Evolutionary conservation across 2,888 invertebrate species (phyloP).

Genomic region (Pterostichus madidus): DNA sequence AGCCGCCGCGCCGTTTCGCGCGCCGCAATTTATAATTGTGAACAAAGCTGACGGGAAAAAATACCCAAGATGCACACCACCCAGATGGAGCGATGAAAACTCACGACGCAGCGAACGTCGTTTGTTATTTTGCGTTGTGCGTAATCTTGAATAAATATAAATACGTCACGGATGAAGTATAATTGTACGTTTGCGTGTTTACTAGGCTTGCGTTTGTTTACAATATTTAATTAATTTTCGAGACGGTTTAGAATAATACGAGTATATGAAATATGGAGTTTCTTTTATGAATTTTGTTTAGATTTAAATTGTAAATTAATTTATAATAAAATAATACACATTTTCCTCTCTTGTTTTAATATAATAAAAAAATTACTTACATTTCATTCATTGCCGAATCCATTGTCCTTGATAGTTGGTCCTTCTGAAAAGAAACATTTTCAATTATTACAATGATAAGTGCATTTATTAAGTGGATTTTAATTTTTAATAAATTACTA

Average conservation of each 20-base stretch:
- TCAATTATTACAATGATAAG: too few relatives aligned
- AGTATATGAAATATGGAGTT: neutral
- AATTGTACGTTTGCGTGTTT: neutral
- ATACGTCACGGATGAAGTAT: neutral
- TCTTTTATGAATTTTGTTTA: too few relatives aligned
- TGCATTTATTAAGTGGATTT: too few relatives aligned
- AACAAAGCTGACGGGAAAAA: constrained; percentile 14
- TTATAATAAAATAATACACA: too few relatives aligned
- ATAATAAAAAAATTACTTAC: too few relatives aligned
- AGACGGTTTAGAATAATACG: neutral
- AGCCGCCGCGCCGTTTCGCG: neutral
- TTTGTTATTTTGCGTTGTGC: constrained; percentile 11
- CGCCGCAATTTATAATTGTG: constrained; percentile 23
- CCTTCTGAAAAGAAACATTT: too few relatives aligned
- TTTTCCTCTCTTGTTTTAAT: too few relatives aligned
- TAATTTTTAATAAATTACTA: too few relatives aligned
- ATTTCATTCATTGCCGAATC: too few relatives aligned
- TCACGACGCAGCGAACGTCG: neutral
- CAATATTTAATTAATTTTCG: neutral
- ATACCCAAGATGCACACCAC: neutral
- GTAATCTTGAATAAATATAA: neutral
- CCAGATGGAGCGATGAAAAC: neutral
- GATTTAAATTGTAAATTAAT: too few relatives aligned
- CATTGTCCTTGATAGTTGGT: too few relatives aligned
- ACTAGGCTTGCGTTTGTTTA: neutral